Evolutionary conservation across 2,797 vertebrate species (phyloP), one percentile per base, ranked within the genome.

Genomic region (Eidolon dupreanum): DNA sequence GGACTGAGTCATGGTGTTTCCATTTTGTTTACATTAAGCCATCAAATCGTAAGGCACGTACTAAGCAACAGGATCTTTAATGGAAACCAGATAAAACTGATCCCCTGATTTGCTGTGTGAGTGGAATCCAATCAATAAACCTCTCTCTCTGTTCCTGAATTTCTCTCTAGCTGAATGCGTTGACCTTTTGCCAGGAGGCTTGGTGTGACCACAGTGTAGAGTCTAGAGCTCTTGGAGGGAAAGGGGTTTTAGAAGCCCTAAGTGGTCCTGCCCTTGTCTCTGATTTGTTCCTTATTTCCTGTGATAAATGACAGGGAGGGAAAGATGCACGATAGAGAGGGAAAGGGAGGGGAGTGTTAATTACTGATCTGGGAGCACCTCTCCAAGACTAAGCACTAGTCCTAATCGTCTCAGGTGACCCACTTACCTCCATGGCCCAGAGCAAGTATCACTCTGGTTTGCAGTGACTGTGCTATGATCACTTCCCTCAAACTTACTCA

Each of bases 401-500:
- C 70, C 65, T 70, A 1, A 33, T 36, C 8, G 7, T 61, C 43
- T 63, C 53, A 22, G 0, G 13, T 91, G 94, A 93, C 92, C 97
- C 87, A 86, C 46, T 97, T 96, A 79, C 46, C 88, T 93, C 85
- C 38, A 78, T 81, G 79, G 90, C 96, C 95, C 70, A 74, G 79
- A 93, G 73, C 85, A 53, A 87, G 85, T 68, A 78, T 89, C 46
- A 1, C 55, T 75, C 87, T 36, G 66, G 75, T 49, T 57, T 33
- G 46, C 0, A 1, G 94, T 95, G 94, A 96, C 95, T 41, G 16
- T n/a, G n/a, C 57, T 11, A 8, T 8, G 11, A 79, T 78, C 65
- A 26, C 73, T 85, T 95, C 88, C 83, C 88, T 95, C 59, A 22
- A 11, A 78, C 43, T 97, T 85, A 94, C 85, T 94, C 92, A 94